A percentile compares a stretch with the other conserved stretches of the same genome.
Conservation (phyloP, 2,113 vertebrate genomes). For the Tyrannus savana region DNA sequence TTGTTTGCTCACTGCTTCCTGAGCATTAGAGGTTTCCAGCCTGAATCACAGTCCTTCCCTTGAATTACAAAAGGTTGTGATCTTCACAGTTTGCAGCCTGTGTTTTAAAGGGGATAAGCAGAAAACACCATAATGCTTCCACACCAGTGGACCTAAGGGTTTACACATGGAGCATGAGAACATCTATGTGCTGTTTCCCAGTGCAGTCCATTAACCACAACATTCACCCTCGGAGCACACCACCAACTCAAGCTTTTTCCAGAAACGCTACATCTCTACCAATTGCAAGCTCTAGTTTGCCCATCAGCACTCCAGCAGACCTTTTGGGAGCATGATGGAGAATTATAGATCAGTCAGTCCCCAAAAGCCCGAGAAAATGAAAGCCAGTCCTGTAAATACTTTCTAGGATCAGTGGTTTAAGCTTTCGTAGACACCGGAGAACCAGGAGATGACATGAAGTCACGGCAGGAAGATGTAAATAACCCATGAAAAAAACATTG, state of each 20-base stretch:
- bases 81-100: neutral
- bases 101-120: neutral
- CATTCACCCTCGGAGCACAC: neutral
- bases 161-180: neutral
- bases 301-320: neutral
- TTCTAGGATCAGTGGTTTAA: neutral
- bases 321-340: neutral
- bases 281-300: neutral
- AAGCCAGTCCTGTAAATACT: neutral
- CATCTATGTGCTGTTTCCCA: neutral
- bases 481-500: constrained; percentile 31
- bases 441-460: neutral
- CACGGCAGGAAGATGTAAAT: constrained; percentile 36
- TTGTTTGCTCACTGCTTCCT: neutral
- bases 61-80: neutral
- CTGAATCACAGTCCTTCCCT: neutral
- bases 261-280: neutral
- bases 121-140: neutral
- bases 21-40: neutral
- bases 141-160: neutral
- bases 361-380: neutral
- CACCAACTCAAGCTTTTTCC: neutral
- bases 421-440: neutral
- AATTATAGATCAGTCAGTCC: neutral
- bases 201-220: neutral